Conservation (phyloP, 2,888 invertebrate species). For the Megalurothrips usitatus region DNA sequence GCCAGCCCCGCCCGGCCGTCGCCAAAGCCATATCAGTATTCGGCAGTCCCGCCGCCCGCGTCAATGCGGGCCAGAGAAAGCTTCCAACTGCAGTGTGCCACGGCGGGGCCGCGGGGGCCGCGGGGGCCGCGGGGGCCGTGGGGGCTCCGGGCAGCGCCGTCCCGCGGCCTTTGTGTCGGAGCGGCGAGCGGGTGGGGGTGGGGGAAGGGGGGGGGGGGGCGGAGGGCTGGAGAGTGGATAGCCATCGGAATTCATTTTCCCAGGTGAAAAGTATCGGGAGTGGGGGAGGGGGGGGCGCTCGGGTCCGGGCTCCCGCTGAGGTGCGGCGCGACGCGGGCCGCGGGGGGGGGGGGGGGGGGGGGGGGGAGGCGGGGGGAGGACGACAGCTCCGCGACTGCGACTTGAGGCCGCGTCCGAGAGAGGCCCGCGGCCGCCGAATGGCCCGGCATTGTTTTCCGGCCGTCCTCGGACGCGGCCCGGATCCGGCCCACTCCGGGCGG, state of each 20-base stretch:
- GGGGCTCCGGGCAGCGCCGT: neutral
- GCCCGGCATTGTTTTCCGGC: too few species aligned
- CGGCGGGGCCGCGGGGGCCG: too few species aligned
- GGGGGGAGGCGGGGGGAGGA: constrained; percentile 27
- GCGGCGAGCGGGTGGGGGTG: neutral
- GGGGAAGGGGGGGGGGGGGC: neutral
- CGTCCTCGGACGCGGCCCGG: too few species aligned
- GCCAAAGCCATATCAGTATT: constrained; percentile 6
- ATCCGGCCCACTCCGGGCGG: too few species aligned
- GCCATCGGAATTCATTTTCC: constrained; percentile 27
- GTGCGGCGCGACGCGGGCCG: too few species aligned
- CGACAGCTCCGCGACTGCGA: too few species aligned
- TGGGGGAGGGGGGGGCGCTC: constrained; percentile 29
- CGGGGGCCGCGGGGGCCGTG: too few species aligned
- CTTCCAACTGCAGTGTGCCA: neutral
- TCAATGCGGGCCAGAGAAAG: neutral
- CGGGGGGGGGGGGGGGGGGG: constrained; percentile 30
- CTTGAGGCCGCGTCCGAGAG: too few species aligned
- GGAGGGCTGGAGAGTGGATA: neutral
- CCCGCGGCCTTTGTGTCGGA: neutral
- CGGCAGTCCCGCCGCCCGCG: neutral
- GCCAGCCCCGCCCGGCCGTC: neutral
- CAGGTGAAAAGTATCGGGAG: constrained; percentile 24
- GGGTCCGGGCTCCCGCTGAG: too few species aligned
- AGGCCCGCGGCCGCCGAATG: too few species aligned